A percentile compares a stretch with the other conserved stretches of the same genome.
Evolutionary conservation across 1,140 invertebrate genomes (phyloP).

Genomic region (Leptinotarsa undecemlineata): DNA sequence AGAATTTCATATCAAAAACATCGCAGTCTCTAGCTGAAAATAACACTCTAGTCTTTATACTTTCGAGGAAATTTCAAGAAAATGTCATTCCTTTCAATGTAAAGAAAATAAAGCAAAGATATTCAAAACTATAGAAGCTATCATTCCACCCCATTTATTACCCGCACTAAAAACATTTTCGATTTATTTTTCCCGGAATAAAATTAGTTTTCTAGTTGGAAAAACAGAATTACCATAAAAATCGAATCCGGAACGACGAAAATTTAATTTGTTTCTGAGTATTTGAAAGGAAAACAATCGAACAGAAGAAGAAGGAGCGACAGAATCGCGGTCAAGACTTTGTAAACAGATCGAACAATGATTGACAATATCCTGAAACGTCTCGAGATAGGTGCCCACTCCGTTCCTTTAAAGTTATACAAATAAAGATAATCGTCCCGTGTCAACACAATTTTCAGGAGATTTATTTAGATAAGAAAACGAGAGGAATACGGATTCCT

Average conservation of each 20-base stretch:
- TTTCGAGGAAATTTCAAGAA: too few relatives aligned
- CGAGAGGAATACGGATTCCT: neutral
- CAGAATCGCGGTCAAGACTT: slow-evolving; percentile 36
- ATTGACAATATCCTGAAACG: slow-evolving; percentile 36
- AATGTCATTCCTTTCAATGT: too few relatives aligned
- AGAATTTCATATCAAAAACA: too few relatives aligned
- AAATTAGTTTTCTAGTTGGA: neutral
- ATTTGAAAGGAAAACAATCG: slow-evolving; percentile 24
- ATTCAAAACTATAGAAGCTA: too few relatives aligned
- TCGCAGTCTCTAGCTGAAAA: too few relatives aligned
- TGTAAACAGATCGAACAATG: slow-evolving; percentile 39
- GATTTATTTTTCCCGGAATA: neutral
- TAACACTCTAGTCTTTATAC: too few relatives aligned
- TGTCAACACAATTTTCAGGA: slow-evolving; percentile 32
- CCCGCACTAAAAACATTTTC: neutral
- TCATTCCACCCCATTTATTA: neutral
- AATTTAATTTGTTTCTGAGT: slow-evolving; percentile 26
- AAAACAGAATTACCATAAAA: slow-evolving; percentile 26
- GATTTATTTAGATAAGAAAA: slow-evolving; percentile 27
- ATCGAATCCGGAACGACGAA: slow-evolving; percentile 11
- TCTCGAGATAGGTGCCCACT: slow-evolving; percentile 11
- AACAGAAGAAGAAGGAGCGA: slow-evolving; percentile 9
- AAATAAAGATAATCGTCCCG: slow-evolving; percentile 41
- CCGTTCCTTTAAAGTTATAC: slow-evolving; percentile 30
- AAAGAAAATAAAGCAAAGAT: too few relatives aligned